These are phyloP conservation scores for Sternotherus odoratus DNA, from an alignment of 2,797 vertebrate species.

Conservation along the genomic window DNA sequence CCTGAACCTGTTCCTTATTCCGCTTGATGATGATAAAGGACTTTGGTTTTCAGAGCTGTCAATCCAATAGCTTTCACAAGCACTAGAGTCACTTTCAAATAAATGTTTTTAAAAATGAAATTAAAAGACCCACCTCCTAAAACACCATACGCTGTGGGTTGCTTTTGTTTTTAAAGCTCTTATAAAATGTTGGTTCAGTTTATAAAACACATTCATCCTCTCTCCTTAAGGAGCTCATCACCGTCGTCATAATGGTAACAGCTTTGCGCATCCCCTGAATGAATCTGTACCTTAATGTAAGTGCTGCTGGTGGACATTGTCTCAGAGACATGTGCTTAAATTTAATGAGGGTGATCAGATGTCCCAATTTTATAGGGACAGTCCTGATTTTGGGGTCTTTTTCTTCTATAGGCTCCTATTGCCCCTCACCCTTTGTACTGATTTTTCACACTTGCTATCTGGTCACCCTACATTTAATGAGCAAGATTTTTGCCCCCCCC, in stretches of 20 bases:
- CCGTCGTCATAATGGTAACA: constrained; percentile 41
- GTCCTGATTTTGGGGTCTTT: too few species aligned
- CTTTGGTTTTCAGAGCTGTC: background rate
- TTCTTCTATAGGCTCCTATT: too few species aligned
- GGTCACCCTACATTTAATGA: background rate
- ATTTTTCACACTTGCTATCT: too few species aligned
- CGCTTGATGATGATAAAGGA: background rate
- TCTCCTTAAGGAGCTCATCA: constrained; percentile 28
- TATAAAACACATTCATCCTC: constrained; percentile 44
- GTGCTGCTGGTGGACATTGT: constrained; percentile 21
- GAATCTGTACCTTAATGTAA: constrained; percentile 44
- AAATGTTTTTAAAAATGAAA: constrained; percentile 5
- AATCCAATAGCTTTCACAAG: background rate
- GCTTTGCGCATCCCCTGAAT: constrained; percentile 49
- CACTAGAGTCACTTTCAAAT: background rate
- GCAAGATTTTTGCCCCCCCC: constrained; percentile 19
- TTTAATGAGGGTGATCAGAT: background rate
- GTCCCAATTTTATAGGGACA: too few species aligned
- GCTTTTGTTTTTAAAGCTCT: constrained; percentile 43
- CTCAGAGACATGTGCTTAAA: background rate
- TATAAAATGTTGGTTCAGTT: constrained; percentile 44
- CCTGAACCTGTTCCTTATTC: background rate
- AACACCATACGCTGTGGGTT: constrained; percentile 7
- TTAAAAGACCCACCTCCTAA: background rate
- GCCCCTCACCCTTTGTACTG: too few species aligned